A percentile compares a stretch with the other conserved stretches of the same genome.
These are phyloP conservation scores for Muscicapa comitata DNA, from an alignment of 2,797 vertebrate genomes.

Conservation along the genomic window DNA sequence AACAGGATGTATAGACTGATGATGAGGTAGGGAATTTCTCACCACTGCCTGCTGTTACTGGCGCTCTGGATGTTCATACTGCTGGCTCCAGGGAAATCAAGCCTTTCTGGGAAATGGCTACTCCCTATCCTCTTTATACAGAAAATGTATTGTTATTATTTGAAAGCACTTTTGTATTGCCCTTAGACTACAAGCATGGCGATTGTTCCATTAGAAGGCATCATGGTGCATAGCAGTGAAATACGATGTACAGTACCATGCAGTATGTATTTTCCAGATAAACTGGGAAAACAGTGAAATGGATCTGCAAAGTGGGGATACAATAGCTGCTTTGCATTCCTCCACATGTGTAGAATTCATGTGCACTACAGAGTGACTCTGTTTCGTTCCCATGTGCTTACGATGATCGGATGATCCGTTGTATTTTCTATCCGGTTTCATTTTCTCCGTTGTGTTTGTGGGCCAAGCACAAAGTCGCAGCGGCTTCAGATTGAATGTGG, in stretches of 20 bases:
- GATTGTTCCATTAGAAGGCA: slow-evolving; percentile 64
- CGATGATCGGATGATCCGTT: background rate
- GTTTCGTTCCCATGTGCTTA: slow-evolving; percentile 34
- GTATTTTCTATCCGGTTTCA: slow-evolving; percentile 2
- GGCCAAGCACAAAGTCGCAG: background rate
- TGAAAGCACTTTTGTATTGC: slow-evolving; percentile 70
- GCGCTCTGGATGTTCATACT: slow-evolving; percentile 34
- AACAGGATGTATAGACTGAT: background rate
- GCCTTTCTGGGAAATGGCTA: slow-evolving; percentile 69
- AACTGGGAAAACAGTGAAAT: slow-evolving; percentile 48
- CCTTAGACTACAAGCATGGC: slow-evolving; percentile 65
- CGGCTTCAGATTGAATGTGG: background rate
- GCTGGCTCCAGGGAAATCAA: slow-evolving; percentile 58
- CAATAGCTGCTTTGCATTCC: slow-evolving; percentile 63
- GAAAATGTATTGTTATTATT: slow-evolving; percentile 70
- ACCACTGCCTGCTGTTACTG: slow-evolving; percentile 40
- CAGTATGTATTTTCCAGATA: slow-evolving; percentile 60
- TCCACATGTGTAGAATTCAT: slow-evolving; percentile 56
- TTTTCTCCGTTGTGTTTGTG: background rate
- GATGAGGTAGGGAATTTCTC: slow-evolving; percentile 50
- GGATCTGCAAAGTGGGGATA: slow-evolving; percentile 26
- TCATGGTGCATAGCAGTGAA: slow-evolving; percentile 70
- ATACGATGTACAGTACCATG: slow-evolving; percentile 64
- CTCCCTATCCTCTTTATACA: slow-evolving; percentile 69
- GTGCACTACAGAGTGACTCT: slow-evolving; percentile 49